A percentile compares a stretch with the other conserved stretches of the same genome.
These are phyloP conservation scores for Diarsia rubi DNA, from an alignment of 2,888 invertebrate species.

Conservation along the genomic window DNA sequence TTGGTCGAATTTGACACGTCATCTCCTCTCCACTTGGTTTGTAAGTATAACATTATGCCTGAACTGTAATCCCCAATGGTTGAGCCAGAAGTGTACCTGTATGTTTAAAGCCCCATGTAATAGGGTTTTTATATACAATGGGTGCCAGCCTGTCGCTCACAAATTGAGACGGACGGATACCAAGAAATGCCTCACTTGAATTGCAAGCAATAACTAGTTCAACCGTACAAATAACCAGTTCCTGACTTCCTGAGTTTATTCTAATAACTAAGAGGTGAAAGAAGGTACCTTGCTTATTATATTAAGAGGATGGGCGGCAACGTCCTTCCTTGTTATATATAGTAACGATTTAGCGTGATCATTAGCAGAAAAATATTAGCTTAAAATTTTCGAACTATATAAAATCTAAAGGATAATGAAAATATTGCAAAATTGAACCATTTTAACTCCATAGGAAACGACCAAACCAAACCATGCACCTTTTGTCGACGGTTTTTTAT, in stretches of 20 bases:
- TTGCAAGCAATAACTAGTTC: not conserved
- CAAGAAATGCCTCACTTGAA: not conserved
- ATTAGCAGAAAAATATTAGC: not conserved
- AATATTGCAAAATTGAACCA: no score
- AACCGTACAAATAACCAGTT: not conserved
- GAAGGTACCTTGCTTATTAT: constrained; percentile 3
- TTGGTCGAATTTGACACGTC: no score
- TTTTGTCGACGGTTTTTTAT: no score
- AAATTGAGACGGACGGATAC: not conserved
- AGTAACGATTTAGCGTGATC: not conserved
- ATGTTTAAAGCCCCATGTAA: not conserved
- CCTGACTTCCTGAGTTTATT: constrained; percentile 21
- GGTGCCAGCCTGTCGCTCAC: not conserved
- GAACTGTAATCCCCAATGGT: not conserved
- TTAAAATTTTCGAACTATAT: not conserved
- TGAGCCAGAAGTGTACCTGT: not conserved
- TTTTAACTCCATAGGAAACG: no score
- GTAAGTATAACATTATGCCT: not conserved
- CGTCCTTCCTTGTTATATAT: not conserved
- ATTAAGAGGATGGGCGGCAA: not conserved
- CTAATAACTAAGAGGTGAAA: not conserved
- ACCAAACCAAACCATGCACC: no score
- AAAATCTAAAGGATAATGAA: no score
- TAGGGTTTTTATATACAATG: no score
- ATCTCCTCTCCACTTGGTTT: no score